phyloP scores from a whole-genome alignment of 2,888 invertebrate genomes.

The Penaeus monodon region DNA sequence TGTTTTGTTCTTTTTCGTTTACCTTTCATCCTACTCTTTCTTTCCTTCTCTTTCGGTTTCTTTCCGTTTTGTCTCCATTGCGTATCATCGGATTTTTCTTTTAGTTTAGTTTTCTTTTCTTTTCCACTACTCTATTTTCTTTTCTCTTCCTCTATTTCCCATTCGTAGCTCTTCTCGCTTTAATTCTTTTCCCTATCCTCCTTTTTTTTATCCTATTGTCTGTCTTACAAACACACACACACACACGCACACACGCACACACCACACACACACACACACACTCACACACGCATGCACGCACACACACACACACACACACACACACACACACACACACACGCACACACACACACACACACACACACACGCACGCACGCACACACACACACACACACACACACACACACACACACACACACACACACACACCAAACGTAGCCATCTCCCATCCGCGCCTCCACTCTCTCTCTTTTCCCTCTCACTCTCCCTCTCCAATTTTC shows the following conservation, averaged over 20 bases:
- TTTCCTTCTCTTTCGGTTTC: too few relatives aligned
- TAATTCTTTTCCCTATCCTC: too few relatives aligned
- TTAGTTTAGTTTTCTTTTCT: too few relatives aligned
- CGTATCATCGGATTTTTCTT: too few relatives aligned
- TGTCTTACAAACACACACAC: neutral
- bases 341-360: slow-evolving; percentile 22
- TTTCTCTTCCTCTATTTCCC: too few relatives aligned
- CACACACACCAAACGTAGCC: neutral
- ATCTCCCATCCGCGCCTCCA: neutral
- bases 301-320: slow-evolving; percentile 28
- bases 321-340: slow-evolving; percentile 32
- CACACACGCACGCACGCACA: slow-evolving; percentile 11
- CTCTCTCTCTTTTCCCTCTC: neutral
- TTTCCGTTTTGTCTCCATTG: too few relatives aligned
- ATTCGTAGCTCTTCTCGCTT: too few relatives aligned
- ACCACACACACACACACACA: neutral
- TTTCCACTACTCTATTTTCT: too few relatives aligned
- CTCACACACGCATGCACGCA: slow-evolving; percentile 26
- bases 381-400: neutral
- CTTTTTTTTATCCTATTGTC: too few relatives aligned
- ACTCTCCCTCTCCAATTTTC: neutral
- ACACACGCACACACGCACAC: neutral
- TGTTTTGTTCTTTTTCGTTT: too few relatives aligned
- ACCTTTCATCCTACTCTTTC: too few relatives aligned
- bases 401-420: neutral